phyloP scores from a whole-genome alignment of 2,888 invertebrate genomes.

The Calameuta idolon region DNA sequence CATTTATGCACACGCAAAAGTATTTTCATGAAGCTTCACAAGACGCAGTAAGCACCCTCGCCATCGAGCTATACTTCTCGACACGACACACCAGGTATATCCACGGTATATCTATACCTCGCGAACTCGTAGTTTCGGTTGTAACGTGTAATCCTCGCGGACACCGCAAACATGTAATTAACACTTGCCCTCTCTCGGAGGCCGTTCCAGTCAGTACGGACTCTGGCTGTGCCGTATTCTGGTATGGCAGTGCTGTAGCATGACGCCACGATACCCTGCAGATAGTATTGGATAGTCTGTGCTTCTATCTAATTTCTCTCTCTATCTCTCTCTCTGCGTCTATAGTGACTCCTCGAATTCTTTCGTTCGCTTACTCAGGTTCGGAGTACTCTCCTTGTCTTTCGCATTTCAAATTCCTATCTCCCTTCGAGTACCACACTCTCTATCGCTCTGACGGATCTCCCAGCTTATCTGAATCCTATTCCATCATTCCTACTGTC shows the following conservation, averaged over 20 bases:
- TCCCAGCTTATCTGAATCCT: not conserved
- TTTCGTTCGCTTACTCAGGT: not conserved
- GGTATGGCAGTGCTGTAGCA: not conserved
- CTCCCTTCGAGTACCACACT: too few relatives aligned
- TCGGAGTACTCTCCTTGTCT: not conserved
- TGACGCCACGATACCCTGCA: not conserved
- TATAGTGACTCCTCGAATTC: not conserved
- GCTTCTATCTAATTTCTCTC: not conserved
- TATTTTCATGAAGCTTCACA: not conserved
- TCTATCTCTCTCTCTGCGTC: not conserved
- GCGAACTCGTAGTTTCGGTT: conserved; percentile 63
- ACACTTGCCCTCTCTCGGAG: conserved; percentile 59
- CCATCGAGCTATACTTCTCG: not conserved
- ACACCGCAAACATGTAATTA: conserved; percentile 67
- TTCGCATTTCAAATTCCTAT: not conserved
- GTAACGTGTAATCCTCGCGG: conserved; percentile 65
- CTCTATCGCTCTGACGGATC: too few relatives aligned
- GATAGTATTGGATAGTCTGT: not conserved
- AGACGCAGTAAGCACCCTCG: not conserved
- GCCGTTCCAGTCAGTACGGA: conserved; percentile 33
- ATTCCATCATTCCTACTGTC: not conserved
- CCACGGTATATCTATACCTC: conserved; percentile 24
- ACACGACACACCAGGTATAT: not conserved
- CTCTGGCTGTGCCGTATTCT: conserved; percentile 1
- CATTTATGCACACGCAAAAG: not conserved